Evolutionary conservation across 2,113 vertebrate species (phyloP).

Genomic region (Corythoichthys intestinalis): DNA sequence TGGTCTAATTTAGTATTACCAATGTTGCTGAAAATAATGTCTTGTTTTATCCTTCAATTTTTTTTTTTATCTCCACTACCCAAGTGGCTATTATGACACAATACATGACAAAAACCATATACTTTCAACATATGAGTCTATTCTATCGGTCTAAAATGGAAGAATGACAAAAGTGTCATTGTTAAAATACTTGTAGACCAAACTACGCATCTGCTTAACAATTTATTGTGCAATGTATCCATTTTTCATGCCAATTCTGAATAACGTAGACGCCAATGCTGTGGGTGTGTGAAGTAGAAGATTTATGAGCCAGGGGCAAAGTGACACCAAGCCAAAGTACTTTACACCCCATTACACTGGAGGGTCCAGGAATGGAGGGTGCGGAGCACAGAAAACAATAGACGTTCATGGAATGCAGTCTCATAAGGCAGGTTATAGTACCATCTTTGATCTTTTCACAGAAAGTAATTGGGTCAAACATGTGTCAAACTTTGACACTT

Average conservation of each 20-base stretch:
- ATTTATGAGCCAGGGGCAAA: slow-evolving; percentile 45
- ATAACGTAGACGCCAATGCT: slow-evolving; percentile 15
- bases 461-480: slow-evolving; percentile 9
- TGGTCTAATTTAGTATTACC: too few relatives aligned
- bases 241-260: slow-evolving; percentile 20
- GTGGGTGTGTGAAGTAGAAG: slow-evolving; percentile 26
- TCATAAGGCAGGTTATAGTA: slow-evolving; percentile 14
- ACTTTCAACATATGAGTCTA: neutral
- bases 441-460: slow-evolving; percentile 40
- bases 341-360: slow-evolving; percentile 59
- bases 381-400: slow-evolving; percentile 28
- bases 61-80: too few relatives aligned
- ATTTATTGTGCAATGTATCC: slow-evolving; percentile 10
- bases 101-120: neutral
- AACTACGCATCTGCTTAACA: neutral
- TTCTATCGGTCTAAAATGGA: neutral
- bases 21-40: too few relatives aligned
- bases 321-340: slow-evolving; percentile 48
- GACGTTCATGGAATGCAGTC: slow-evolving; percentile 40
- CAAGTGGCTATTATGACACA: too few relatives aligned
- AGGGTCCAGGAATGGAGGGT: slow-evolving; percentile 26
- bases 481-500: neutral
- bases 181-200: neutral
- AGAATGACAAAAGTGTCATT: neutral
- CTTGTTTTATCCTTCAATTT: too few relatives aligned